Base-by-base conservation (phyloP, 2,888 invertebrate genomes). In the Perithous albicinctus region DNA sequence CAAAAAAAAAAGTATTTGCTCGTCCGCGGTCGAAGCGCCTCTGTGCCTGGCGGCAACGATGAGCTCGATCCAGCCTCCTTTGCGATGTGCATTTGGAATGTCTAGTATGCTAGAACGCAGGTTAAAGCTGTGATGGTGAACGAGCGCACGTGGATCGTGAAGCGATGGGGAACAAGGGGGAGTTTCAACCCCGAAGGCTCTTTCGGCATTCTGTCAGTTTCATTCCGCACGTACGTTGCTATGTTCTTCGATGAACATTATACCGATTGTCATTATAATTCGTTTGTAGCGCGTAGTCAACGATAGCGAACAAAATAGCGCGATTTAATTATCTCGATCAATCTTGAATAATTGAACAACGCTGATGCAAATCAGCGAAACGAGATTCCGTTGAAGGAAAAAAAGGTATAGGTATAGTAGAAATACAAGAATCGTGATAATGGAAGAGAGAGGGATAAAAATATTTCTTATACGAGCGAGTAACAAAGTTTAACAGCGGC, bases 91-190 rank as follows among this genome's bases (percentile, higher is more conserved):
- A 81, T 63, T 74, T 38, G 78, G 86, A 83, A 86, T 88, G 82
- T 78, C 70, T 82, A 85, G 79, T 85, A 88, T 84, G 86, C 73
- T 46, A 69, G 85, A 75, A 85, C 82, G 81, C 74, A 41, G 51
- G 77, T 79, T 56, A 38, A 63, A 46, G 83, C 73, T 70, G 80
- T 69, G 78, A 41, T 72, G n/a, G 29, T 64, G 56, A 46, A 48
- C 46, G 61, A 43, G 74, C 48, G 69, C 69, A 43, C 64, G 59
- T 23, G 18, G 56, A 66, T 56, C 74, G 43, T 41, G 63, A 43
- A 72, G 72, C 59, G 23, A 66, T 26, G 61, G 41, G 74, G 54
- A 43, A 26, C 54, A 46, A 41, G 29, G 35, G 15, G 38, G 46
- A 69, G 35, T 43, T 51, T 41, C 61, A 70, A 63, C 77, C 67